Conservation (phyloP, 1,140 invertebrate species). For the Drosophila obscura region DNA sequence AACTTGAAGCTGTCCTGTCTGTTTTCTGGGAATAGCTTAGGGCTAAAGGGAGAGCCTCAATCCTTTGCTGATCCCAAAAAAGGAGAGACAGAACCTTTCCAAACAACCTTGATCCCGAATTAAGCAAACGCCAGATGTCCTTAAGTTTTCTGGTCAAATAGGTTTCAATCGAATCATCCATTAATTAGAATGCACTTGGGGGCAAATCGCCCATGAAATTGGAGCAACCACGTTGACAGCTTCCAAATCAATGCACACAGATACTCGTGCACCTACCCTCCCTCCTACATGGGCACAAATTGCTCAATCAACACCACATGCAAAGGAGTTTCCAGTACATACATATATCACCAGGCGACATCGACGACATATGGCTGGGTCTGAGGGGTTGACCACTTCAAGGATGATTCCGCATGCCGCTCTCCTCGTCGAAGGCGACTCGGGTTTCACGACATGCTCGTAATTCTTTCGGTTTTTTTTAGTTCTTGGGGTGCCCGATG, state of each 20-base stretch:
- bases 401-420: conserved; percentile 43
- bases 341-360: conserved; percentile 59
- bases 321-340: conserved; percentile 44
- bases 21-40: no score
- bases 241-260: conserved; percentile 71
- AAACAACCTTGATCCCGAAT: conserved; percentile 46
- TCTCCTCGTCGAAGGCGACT: conserved; percentile 30
- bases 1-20: no score
- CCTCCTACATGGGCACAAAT: conserved; percentile 37
- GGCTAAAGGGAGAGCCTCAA: not conserved
- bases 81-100: not conserved
- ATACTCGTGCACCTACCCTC: not conserved
- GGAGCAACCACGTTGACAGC: conserved; percentile 75
- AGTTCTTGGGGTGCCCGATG: conserved; percentile 27
- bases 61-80: conserved; percentile 18
- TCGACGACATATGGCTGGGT: conserved; percentile 51
- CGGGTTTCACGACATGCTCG: conserved; percentile 54
- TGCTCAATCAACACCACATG: conserved; percentile 77
- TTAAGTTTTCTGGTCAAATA: conserved; percentile 56
- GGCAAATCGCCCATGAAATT: conserved; percentile 76
- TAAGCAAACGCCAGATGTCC: conserved; percentile 63
- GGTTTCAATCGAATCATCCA: conserved; percentile 44
- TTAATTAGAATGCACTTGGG: conserved; percentile 73
- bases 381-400: conserved; percentile 74
- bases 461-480: conserved; percentile 34